phyloP scores from a whole-genome alignment of 2,113 vertebrate species.

The Acanthisitta chloris region DNA sequence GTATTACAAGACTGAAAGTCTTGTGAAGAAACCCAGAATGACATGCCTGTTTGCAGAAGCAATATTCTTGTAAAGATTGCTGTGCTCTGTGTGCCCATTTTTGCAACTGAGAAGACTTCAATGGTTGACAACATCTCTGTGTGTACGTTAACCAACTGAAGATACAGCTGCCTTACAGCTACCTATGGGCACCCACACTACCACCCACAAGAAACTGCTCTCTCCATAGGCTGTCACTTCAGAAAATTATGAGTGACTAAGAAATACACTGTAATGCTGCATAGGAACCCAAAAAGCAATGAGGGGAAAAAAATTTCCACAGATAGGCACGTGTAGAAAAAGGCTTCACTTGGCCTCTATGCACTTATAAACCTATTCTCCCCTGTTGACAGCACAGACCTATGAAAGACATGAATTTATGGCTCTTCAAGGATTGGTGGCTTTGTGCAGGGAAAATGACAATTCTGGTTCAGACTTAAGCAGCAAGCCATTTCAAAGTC shows the following conservation, averaged over 20 bases:
- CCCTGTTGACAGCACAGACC: not conserved
- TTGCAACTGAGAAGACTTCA: not conserved
- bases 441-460: not conserved
- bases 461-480: not conserved
- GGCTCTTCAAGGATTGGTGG: not conserved
- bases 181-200: not conserved
- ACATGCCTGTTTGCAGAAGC: not conserved
- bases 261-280: not conserved
- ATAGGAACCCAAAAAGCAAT: not conserved
- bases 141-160: not conserved
- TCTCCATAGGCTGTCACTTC: not conserved
- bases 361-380: not conserved
- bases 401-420: not conserved
- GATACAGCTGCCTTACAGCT: not conserved
- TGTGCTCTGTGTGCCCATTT: not conserved
- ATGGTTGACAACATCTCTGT: not conserved
- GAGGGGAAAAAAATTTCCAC: not conserved
- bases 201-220: not conserved
- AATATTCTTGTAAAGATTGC: not conserved
- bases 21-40: not conserved
- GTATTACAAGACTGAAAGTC: not conserved
- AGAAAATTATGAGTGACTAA: not conserved
- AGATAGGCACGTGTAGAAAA: not conserved
- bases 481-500: not conserved
- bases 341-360: not conserved